These are phyloP conservation scores for Amphiprion percula DNA, from an alignment of 2,113 vertebrate genomes.

Conservation along the genomic window DNA sequence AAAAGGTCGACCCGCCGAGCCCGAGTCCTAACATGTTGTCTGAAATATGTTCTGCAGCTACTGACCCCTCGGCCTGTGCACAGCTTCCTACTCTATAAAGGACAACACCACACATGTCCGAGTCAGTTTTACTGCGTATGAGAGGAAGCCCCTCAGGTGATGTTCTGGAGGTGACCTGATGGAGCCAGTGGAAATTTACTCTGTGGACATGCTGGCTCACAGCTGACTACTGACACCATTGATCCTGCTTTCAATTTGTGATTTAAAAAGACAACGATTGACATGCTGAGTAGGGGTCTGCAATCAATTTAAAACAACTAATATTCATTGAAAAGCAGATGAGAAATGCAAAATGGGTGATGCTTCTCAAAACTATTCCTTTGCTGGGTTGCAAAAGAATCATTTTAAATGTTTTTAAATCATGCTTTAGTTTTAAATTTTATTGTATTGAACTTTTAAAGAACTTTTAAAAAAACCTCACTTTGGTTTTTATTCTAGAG, in stretches of 20 bases:
- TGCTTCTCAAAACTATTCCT: too few relatives aligned
- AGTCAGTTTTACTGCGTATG: constrained; percentile 56
- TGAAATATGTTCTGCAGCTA: constrained; percentile 5
- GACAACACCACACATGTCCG: constrained; percentile 49
- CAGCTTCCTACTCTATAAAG: constrained; percentile 44
- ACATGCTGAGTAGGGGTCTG: neutral
- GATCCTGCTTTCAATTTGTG: constrained; percentile 2
- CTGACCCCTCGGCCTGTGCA: constrained; percentile 45
- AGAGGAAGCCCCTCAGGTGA: constrained; percentile 62
- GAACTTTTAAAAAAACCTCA: too few relatives aligned
- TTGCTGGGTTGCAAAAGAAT: too few relatives aligned
- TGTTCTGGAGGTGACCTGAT: constrained; percentile 64
- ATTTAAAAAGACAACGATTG: neutral
- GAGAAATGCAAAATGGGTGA: too few relatives aligned
- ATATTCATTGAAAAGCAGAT: too few relatives aligned
- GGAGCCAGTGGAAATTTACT: constrained; percentile 52
- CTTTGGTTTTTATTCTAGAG: too few relatives aligned
- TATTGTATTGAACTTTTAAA: too few relatives aligned
- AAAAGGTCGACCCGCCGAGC: neutral
- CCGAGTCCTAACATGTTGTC: neutral
- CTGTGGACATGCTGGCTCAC: constrained; percentile 3
- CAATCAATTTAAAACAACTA: too few relatives aligned
- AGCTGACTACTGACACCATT: neutral
- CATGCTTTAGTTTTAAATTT: too few relatives aligned
- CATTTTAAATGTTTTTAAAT: too few relatives aligned